Conservation (phyloP, 2,113 vertebrate species). For the Dromaius novaehollandiae region DNA sequence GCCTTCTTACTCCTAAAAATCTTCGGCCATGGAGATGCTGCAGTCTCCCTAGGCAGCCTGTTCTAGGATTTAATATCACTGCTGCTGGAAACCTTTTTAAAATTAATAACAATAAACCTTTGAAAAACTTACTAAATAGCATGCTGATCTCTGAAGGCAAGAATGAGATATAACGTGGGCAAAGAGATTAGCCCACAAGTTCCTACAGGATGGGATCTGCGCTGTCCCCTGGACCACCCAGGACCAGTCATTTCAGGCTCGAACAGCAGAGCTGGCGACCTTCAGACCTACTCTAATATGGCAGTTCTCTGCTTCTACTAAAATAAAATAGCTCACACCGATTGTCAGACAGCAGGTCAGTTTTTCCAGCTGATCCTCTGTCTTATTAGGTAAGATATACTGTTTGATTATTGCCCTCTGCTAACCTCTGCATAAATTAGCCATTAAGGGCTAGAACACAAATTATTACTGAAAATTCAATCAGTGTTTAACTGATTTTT, state of each 20-base stretch:
- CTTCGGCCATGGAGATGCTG: not conserved
- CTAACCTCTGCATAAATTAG: slow-evolving; percentile 41
- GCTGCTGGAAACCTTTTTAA: not conserved
- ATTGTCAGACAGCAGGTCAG: not conserved
- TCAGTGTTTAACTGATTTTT: slow-evolving; percentile 10
- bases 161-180: not conserved
- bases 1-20: not conserved
- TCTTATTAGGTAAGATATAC: slow-evolving; percentile 11
- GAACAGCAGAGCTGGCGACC: not conserved
- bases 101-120: not conserved
- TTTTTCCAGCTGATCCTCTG: slow-evolving; percentile 30
- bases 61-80: not conserved
- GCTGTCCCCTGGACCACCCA: not conserved
- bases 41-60: not conserved
- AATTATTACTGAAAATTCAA: slow-evolving; percentile 40
- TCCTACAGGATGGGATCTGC: not conserved
- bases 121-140: not conserved
- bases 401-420: not conserved
- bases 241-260: not conserved
- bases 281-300: not conserved
- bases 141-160: not conserved
- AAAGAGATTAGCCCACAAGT: not conserved
- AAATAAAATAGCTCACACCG: not conserved
- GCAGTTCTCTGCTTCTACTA: not conserved
- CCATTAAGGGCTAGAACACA: not conserved